Evolutionary conservation across 2,888 invertebrate species (phyloP).

Genomic region (Arctia plantaginis): DNA sequence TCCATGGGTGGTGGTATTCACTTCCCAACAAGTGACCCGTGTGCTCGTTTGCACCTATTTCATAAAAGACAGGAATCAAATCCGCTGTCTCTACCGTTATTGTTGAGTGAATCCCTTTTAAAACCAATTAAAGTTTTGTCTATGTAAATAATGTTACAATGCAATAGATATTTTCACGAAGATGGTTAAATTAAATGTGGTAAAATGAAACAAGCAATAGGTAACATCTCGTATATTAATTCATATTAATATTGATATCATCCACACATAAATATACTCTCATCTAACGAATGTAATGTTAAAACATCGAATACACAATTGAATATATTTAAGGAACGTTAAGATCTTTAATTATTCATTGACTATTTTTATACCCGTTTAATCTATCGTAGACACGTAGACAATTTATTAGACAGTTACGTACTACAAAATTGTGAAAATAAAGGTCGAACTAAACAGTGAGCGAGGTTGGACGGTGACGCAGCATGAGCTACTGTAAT

Average conservation of each 20-base stretch:
- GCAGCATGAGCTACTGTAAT: neutral
- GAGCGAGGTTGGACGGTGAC: neutral
- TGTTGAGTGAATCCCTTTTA: too few species aligned
- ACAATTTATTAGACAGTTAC: conserved; percentile 27
- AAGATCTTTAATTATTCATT: conserved; percentile 62
- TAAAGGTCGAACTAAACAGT: neutral
- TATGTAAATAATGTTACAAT: too few species aligned
- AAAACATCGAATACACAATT: conserved; percentile 70
- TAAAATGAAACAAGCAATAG: conserved; percentile 45
- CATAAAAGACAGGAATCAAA: too few species aligned
- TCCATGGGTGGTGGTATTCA: too few species aligned
- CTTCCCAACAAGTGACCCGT: too few species aligned
- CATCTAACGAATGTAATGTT: conserved; percentile 62
- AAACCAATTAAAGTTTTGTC: too few species aligned
- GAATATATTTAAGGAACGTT: conserved; percentile 66
- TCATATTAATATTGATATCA: conserved; percentile 63
- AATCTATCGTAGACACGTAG: conserved; percentile 32
- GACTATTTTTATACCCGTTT: conserved; percentile 55
- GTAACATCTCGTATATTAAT: conserved; percentile 79
- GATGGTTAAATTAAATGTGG: too few species aligned
- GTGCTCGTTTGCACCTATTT: too few species aligned
- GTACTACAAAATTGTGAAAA: conserved; percentile 20
- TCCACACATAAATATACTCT: conserved; percentile 67
- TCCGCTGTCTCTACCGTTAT: too few species aligned
- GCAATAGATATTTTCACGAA: too few species aligned